phyloP scores from a whole-genome alignment of 2,113 vertebrate genomes.

The Brachyhypopomus gauderio region DNA sequence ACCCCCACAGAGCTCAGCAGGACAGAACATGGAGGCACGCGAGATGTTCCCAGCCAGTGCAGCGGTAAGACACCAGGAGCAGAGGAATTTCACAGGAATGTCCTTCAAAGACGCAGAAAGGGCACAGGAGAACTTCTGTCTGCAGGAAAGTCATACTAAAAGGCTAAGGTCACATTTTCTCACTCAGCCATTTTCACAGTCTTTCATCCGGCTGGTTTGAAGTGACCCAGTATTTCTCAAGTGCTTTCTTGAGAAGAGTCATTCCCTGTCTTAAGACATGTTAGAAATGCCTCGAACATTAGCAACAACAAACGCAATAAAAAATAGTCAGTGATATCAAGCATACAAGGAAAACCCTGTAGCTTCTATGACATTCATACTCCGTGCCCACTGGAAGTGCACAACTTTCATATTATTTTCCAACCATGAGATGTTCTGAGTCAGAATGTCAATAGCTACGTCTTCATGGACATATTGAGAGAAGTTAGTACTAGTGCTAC shows the following conservation, averaged over 20 bases:
- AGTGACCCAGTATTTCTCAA: background rate
- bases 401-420: background rate
- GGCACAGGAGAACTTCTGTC: background rate
- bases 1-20: background rate
- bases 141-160: background rate
- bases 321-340: too few relatives aligned
- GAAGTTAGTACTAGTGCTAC: too few relatives aligned
- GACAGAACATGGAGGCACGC: background rate
- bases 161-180: background rate
- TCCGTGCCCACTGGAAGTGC: background rate
- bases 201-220: background rate
- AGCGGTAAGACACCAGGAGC: slow-evolving; percentile 12
- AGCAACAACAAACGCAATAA: background rate
- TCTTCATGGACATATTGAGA: too few relatives aligned
- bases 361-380: background rate
- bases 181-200: slow-evolving; percentile 5
- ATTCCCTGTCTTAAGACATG: background rate
- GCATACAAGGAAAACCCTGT: background rate
- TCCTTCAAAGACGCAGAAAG: background rate
- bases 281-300: background rate
- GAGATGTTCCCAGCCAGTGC: slow-evolving; percentile 1
- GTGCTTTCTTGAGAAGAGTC: background rate
- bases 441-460: too few relatives aligned
- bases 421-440: background rate
- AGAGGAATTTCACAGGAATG: slow-evolving; percentile 37